Base-by-base conservation (phyloP, 2,797 vertebrate genomes). In the Danio albolineatus region DNA sequence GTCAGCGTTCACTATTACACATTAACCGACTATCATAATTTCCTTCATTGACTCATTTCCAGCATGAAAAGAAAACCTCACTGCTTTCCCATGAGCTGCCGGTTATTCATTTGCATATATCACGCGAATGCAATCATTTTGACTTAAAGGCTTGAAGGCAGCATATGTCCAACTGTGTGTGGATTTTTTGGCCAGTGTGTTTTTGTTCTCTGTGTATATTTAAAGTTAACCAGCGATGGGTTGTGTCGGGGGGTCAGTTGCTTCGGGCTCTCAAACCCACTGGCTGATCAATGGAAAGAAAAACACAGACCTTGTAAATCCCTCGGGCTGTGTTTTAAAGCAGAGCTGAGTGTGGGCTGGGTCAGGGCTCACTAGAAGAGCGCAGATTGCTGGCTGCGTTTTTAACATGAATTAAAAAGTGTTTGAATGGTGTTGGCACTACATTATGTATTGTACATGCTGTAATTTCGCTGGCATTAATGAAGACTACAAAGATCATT, bases 281-380 rank as follows among this genome's bases (percentile, higher is more conserved):
- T 38, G 56, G n/a, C 46, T 49, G 78, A 85, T 81, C 78, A 59
- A 75, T 77, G 65, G 66, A 59, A 79, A 65, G 73, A 19, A 46
- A 74, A 77, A 83, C 49, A 36, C 28, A 44, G 72, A 41, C 49
- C 78, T 16, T 75, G 72, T 79, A 84, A 82, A 85, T 84, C 70
- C 79, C 80, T 82, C 80, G 54, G 56, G 41, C 65, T 51, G 38
- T 66, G 21, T 73, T 62, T 70, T 53, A 72, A 71, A 17, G 57
- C 71, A 76, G 48, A 64, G 71, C 28, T 28, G 19, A 66, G 74
- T 70, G 79, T 82, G 82, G 78, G 79, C 4, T 57, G 56, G 75
- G 59, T 74, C 66, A 61, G 41, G 65, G 56, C 41, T 78, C 53
- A 56, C 19, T n/a, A 43, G 38, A 53, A 71, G 76, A 59, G 67